Base-by-base conservation (phyloP, 2,888 invertebrate species). In the Poecilobothrus nobilitatus region DNA sequence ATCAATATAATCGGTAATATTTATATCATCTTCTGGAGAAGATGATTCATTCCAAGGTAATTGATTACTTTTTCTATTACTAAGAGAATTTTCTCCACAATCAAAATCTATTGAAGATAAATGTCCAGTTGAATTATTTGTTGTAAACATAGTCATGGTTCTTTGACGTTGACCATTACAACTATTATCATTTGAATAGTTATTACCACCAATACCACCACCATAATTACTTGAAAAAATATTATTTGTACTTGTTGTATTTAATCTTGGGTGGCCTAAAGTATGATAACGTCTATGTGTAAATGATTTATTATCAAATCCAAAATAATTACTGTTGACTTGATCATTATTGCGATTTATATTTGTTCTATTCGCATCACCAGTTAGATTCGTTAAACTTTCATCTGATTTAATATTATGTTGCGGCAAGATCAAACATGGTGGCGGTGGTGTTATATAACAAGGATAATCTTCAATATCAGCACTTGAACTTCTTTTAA, bases 251-350 rank as follows among this genome's bases (percentile, higher is more conserved):
- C 78, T 80, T 76, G 78, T 72, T 72, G 80, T 80, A 72, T 80
- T 78, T 33, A 80, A 79, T 33, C 81, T 74, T 78, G 81, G 78
- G 70, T 81, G 81, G 18, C 81, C 81, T 69, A 81, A 71, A 0
- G 81, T 81, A 70, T 81, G 80, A 70, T 81, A 81, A 22, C 81
- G 76, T 37, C 81, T 75, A 71, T 80, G 80, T 15, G 76, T 76
- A 53, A 53, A 53, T 41, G 41, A 12, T 41, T 41, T 9, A 18
- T 53, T 53, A 12, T 81, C 80, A 80, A 80, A 69, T 80, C 80
- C 20, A 73, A 76, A 69, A 81, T 81, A 67, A 80, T 77, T 21
- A 76, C 76, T 20, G n/a, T n/a, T 27, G 27, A 80, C 70, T 66
- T 79, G 74, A 71, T 80, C 81, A 69, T 80, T 80, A 72, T 78